These are phyloP conservation scores for Ephydatia muelleri DNA, from an alignment of 37 sponge, comb jelly and placozoan species.

Conservation along the genomic window DNA sequence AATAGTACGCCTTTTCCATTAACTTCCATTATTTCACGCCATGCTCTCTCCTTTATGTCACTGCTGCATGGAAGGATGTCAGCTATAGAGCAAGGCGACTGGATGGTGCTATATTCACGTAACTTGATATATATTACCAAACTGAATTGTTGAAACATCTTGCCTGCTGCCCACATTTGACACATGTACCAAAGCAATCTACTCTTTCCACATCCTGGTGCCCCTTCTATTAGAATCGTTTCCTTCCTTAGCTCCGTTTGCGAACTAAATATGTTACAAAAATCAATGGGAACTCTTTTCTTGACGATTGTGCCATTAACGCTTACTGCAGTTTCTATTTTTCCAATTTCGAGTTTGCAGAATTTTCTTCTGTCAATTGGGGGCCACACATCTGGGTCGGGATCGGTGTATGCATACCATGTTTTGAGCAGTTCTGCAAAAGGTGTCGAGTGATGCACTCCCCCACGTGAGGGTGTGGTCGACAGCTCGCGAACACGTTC, in stretches of 20 bases:
- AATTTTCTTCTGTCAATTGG: not conserved
- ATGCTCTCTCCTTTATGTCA: too few species aligned
- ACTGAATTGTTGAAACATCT: not conserved
- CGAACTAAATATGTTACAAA: not conserved
- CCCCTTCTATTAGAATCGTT: not conserved
- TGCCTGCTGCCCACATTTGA: not conserved
- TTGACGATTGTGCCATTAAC: too few species aligned
- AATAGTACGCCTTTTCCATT: too few species aligned
- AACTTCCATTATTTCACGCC: too few species aligned
- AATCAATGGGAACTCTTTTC: not conserved
- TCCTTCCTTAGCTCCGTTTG: not conserved
- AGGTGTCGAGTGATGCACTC: not conserved
- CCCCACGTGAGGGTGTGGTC: not conserved
- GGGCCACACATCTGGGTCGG: not conserved
- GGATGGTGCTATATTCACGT: not conserved
- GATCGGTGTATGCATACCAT: not conserved
- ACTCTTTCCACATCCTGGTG: too few species aligned
- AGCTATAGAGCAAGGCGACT: too few species aligned
- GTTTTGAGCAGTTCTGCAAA: not conserved
- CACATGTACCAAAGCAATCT: not conserved
- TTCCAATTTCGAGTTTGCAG: not conserved
- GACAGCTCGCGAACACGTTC: not conserved
- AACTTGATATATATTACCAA: not conserved
- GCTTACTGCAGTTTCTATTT: not conserved
- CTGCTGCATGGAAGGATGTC: too few species aligned